These are phyloP conservation scores for Tholera decimalis DNA, from an alignment of 2,888 invertebrate species.

Conservation along the genomic window DNA sequence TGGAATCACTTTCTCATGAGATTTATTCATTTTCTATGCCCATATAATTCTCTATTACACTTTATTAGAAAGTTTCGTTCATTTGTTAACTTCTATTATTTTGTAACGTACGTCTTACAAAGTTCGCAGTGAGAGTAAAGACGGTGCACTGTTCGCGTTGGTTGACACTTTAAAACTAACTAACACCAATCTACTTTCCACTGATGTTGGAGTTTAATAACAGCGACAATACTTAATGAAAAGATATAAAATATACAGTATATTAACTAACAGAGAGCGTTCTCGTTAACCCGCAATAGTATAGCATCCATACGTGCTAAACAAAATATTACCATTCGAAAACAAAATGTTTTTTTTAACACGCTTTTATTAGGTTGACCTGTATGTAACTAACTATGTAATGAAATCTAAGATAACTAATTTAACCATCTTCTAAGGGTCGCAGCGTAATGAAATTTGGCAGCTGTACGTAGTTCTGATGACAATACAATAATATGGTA, in stretches of 20 bases:
- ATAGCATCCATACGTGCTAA: too few relatives aligned
- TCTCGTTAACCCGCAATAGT: too few relatives aligned
- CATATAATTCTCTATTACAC: slow-evolving; percentile 57
- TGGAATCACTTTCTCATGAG: slow-evolving; percentile 57
- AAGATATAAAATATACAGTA: slow-evolving; percentile 19
- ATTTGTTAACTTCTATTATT: slow-evolving; percentile 45
- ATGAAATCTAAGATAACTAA: too few relatives aligned
- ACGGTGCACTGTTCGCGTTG: slow-evolving; percentile 26
- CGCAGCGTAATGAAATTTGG: too few relatives aligned
- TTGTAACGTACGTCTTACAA: slow-evolving; percentile 38
- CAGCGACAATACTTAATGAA: slow-evolving; percentile 10
- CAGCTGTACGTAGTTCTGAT: too few relatives aligned
- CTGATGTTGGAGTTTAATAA: slow-evolving; percentile 29
- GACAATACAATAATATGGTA: too few relatives aligned
- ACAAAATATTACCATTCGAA: too few relatives aligned
- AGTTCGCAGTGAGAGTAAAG: slow-evolving; percentile 47
- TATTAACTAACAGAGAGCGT: too few relatives aligned
- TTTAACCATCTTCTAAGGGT: too few relatives aligned
- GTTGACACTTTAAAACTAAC: slow-evolving; percentile 46
- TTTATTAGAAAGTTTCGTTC: slow-evolving; percentile 54
- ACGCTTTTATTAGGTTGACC: too few relatives aligned
- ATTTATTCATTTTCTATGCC: slow-evolving; percentile 59
- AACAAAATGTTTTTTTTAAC: too few relatives aligned
- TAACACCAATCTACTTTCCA: slow-evolving; percentile 42
- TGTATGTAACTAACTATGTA: too few relatives aligned